These are phyloP conservation scores for Pelobates fuscus DNA, from an alignment of 2,113 vertebrate genomes.

Conservation along the genomic window DNA sequence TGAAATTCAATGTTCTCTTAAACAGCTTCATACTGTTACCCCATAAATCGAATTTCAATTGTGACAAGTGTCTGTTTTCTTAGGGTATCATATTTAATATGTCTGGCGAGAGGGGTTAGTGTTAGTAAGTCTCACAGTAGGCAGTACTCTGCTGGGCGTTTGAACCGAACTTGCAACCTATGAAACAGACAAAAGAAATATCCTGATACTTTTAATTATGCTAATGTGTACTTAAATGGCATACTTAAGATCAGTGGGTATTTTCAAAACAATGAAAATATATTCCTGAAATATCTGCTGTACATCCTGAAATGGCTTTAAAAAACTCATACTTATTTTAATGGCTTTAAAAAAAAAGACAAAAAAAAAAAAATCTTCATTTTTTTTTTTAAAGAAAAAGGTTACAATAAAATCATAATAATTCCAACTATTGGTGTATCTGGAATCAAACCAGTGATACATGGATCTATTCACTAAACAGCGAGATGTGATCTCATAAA, in stretches of 20 bases:
- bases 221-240: not conserved
- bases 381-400: too few relatives aligned
- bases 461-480: too few relatives aligned
- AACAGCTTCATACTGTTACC: conserved; percentile 39
- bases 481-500: too few relatives aligned
- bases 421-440: too few relatives aligned
- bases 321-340: too few relatives aligned
- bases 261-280: not conserved
- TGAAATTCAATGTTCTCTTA: conserved; percentile 18
- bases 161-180: conserved; percentile 52
- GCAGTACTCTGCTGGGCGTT: conserved; percentile 53
- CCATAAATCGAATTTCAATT: conserved; percentile 53
- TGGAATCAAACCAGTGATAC: too few relatives aligned
- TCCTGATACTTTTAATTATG: not conserved
- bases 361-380: too few relatives aligned
- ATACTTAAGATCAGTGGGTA: not conserved
- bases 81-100: conserved; percentile 63
- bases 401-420: too few relatives aligned
- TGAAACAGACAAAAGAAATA: conserved; percentile 34
- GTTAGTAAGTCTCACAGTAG: conserved; percentile 56
- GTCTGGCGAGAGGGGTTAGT: conserved; percentile 53
- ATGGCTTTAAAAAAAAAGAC: too few relatives aligned
- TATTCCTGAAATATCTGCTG: too few relatives aligned
- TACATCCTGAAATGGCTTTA: too few relatives aligned
- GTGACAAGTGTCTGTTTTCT: conserved; percentile 61